Evolutionary conservation across 2,888 invertebrate species (phyloP), one percentile per base, ranked within the genome.

Genomic region (Zootermopsis nevadensis): DNA sequence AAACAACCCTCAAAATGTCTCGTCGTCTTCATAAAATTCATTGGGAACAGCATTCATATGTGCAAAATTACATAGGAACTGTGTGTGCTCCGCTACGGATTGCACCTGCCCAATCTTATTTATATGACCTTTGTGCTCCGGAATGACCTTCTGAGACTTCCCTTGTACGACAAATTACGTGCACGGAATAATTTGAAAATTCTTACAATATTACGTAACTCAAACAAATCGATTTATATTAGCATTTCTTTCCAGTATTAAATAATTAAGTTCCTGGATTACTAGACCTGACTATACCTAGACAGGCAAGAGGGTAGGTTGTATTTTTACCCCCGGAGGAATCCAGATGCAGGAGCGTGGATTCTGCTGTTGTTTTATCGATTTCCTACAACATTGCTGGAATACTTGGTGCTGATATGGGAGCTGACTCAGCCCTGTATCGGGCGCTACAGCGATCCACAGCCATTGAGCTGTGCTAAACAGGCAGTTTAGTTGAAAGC

Each of bases 361-460:
- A 79, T 79, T 66, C 79, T 79, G 79, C 33, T 83, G 83, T 80
- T 81, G 81, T 83, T 83, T 80, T 76, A 83, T 83, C 69, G 83
- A 76, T 80, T 80, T 80, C 81, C 60, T 33, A 74, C 72, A 72
- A 55, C 48, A 83, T 38, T 27, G 53, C 74, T 74, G 69, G 80
- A 83, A 80, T 72, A 67, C 72, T 77, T 77, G 55, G 77, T 69
- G 33, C 31, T 33, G 60, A 27, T 27, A 27, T n/a, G 60, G 6
- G 60, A 27, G 60, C 10, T 27, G 60, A 8, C 27, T n/a, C 8
- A n/a, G n/a, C 60, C n/a, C n/a, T n/a, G 27, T 60, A 60, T 60
- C 27, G 3, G 60, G 60, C 6, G 60, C 60, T 60, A 8, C 4
- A 60, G 60, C 22, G 60, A 27, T 27, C 60, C 60, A n/a, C 60